Conservation (phyloP, 2,113 vertebrate genomes). For the Phycodurus eques region DNA sequence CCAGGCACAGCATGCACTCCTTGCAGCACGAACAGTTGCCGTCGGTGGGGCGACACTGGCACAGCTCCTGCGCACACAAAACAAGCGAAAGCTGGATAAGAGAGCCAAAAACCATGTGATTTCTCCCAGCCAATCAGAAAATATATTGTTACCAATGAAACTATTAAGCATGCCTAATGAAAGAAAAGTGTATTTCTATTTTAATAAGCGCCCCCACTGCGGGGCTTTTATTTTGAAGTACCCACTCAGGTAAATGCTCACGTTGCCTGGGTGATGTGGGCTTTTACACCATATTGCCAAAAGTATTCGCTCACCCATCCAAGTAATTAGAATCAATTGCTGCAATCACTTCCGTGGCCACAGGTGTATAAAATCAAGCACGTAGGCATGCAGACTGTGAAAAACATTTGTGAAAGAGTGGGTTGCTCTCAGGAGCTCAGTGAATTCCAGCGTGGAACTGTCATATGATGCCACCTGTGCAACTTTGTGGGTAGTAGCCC, state of each 20-base stretch:
- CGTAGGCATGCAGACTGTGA: too few species aligned
- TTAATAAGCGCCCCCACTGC: background rate
- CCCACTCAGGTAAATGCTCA: background rate
- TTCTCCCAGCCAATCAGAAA: background rate
- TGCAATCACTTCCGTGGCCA: too few species aligned
- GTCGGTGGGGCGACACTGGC: slow-evolving; percentile 92
- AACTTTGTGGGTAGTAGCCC: too few species aligned
- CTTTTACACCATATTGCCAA: too few species aligned
- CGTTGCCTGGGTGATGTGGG: background rate
- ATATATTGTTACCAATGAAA: background rate
- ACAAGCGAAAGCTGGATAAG: background rate
- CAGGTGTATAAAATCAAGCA: too few species aligned
- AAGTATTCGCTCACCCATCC: too few species aligned
- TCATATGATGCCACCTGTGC: too few species aligned
- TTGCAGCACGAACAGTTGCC: slow-evolving; percentile 98
- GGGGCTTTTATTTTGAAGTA: background rate
- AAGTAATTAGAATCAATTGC: too few species aligned
- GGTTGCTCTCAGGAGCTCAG: too few species aligned
- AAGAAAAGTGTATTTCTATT: background rate
- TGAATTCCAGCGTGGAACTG: too few species aligned
- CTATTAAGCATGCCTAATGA: too few species aligned
- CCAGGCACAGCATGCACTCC: slow-evolving; percentile 97
- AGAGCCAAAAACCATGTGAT: background rate
- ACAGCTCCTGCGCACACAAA: slow-evolving; percentile 82
- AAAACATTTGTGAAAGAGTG: too few species aligned